A percentile compares a stretch with the other conserved stretches of the same genome.
Conservation (phyloP, 2,113 vertebrate genomes). For the Paralichthys olivaceus region DNA sequence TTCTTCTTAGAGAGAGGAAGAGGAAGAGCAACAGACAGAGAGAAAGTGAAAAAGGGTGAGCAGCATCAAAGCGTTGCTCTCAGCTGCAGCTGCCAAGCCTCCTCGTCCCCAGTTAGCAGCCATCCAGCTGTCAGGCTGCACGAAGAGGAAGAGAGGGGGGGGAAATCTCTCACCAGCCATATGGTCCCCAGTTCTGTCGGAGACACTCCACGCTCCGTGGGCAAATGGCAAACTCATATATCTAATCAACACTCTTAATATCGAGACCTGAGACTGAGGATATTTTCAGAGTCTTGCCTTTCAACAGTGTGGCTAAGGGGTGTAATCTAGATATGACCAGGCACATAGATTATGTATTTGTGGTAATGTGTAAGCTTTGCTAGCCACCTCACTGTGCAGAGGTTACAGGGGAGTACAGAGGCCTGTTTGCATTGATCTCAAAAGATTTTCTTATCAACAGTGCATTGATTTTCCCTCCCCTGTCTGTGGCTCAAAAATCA, state of each 20-base stretch:
- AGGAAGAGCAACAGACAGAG: slow-evolving; percentile 55
- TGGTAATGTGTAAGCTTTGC: slow-evolving; percentile 4
- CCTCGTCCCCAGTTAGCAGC: slow-evolving; percentile 92
- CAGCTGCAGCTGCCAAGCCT: slow-evolving; percentile 91
- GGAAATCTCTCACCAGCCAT: slow-evolving; percentile 93
- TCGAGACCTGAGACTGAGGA: slow-evolving; percentile 79
- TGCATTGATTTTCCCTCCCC: neutral
- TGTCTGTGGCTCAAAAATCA: neutral
- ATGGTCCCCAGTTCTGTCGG: slow-evolving; percentile 91
- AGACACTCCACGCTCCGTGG: slow-evolving; percentile 83
- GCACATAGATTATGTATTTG: slow-evolving; percentile 26
- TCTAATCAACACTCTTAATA: slow-evolving; percentile 86
- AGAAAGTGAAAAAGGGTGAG: slow-evolving; percentile 75
- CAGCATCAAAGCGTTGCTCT: slow-evolving; percentile 87
- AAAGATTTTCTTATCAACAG: neutral
- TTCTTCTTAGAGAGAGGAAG: slow-evolving; percentile 24
- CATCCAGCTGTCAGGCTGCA: slow-evolving; percentile 95
- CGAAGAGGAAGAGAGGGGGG: slow-evolving; percentile 86
- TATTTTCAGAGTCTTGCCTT: slow-evolving; percentile 69
- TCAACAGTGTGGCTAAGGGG: slow-evolving; percentile 48
- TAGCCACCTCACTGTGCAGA: neutral
- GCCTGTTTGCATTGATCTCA: neutral
- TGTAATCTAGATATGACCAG: slow-evolving; percentile 28
- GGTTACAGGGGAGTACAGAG: neutral
- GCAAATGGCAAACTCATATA: slow-evolving; percentile 87